Evolutionary conservation across 2,113 vertebrate species (phyloP), one percentile per base, ranked within the genome.

Genomic region (Lepus americanus): DNA sequence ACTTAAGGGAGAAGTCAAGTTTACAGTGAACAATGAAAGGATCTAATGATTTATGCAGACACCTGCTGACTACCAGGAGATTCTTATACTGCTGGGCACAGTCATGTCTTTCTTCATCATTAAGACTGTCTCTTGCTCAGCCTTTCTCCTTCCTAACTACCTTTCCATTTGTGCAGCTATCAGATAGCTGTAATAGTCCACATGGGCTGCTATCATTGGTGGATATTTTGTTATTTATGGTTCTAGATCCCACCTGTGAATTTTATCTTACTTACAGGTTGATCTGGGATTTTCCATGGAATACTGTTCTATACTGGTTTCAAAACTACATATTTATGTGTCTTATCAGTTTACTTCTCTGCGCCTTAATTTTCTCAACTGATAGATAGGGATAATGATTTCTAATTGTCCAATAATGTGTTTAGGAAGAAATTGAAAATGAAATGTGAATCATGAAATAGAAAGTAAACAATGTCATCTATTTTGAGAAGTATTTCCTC

Each of bases 161-260:
- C 1, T 29, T 70, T 49, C 23, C 31, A 25, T 55, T 12, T 33
- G 9, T 20, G 19, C 0, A 20, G 6, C 29, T 72, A 33, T 9
- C 33, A 70, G 3, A 11, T 3, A 74, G n/a, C 36, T 29, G 29
- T 53, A 10, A n/a, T 44, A 3, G 2, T 73, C 23, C 33, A 53
- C 2, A 27, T 44, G 25, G 25, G 22, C 20, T 14, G 0, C 25
- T 44, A 77, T 61, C 36, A 49, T 3, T 61, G 61, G 49, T 7
- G 76, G 29, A 77, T 19, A 59, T 39, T 76, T 96, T 87, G 12
- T 73, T 90, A 94, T 92, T 76, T 23, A 51, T 76, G 29, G 4
- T 12, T 63, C 16, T 90, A 12, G 19, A 33, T 55, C 1, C n/a
- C 61, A 83, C 9, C 7, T 64, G 76, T n/a, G 3, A 67, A 31